Base-by-base conservation (phyloP, 2,113 vertebrate species). In the Sander lucioperca region DNA sequence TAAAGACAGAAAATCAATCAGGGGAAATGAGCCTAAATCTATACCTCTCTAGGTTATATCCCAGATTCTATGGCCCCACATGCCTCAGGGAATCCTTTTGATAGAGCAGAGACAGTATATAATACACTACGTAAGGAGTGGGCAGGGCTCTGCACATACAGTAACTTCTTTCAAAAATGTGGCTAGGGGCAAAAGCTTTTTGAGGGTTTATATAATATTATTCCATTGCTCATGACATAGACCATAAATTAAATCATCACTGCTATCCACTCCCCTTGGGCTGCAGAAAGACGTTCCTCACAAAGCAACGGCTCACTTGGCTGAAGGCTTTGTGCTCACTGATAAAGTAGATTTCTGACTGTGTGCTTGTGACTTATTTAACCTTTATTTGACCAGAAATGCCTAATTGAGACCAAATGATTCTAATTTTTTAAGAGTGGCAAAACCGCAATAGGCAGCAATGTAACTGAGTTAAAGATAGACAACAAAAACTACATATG, bases 1-100 rank as follows among this genome's bases (percentile, higher is more conserved):
- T 84, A 89, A 75, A 83, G 91, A 88, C 89, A 92, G 85, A 85
- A 93, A 93, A 94, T 94, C 94, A 90, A 94, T 95, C 58, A 84
- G 70, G 76, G 91, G 91, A 94, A 94, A 94, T 90, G 89, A 95
- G 87, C 77, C 82, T 77, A 67, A 92, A 94, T 93, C 86, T 88
- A 93, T 91, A 93, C 61, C 77, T 87, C 86, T 83, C 68, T 78
- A 72, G 79, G 79, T 89, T 92, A 89, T 82, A 87, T 85, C 65
- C 81, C 69, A 86, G 79, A 89, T 89, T 86, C 61, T 74, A 74
- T 54, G 61, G 80, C 82, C 73, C 76, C 65, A 75, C 67, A 36
- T 66, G 73, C 80, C 77, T 64, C 71, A 59, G 84, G 84, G 80
- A 88, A 79, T 83, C 78, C 57, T 71, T 30, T 12, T 43, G 64